Base-by-base conservation (phyloP, 1,140 invertebrate genomes). In the Macrobrachium nipponense region DNA sequence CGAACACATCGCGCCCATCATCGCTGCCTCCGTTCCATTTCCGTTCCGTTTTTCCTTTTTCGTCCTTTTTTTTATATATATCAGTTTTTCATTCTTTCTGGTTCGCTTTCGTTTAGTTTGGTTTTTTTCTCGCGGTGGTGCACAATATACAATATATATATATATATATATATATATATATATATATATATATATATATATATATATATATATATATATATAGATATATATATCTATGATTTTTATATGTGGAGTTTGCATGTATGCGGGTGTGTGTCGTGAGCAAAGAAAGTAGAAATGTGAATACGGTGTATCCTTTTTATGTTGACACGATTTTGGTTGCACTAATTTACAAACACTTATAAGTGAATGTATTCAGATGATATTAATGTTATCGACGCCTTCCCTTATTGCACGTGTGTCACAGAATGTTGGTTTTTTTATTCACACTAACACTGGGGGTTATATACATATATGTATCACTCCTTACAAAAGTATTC, bases 201-300 rank as follows among this genome's bases (percentile, higher is more conserved):
- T 77, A 36, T 77, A n/a, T 77, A 58, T 77, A 58, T 77, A 58
- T 77, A 58, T 77, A 58, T 77, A 58, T 77, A 58, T 77, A 58
- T 77, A 58, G 60, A 36, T 77, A 36, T 77, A 58, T 77, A 58
- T 77, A 58, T 77, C 8, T 77, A n/a, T 77, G 44, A n/a, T n/a
- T n/a, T n/a, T 51, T 5, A 27, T 77, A 51, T 77, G 75, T 77
- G n/a, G n/a, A n/a, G 43, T 77, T 14, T 80, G 27, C 62, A 20
- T 80, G 23, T 61, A 43, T 80, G 61, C 64, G 23, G 66, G n/a
- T 80, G 15, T 80, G 0, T 36, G 20, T 60, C 11, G n/a, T 18
- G 5, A 61, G 20, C 17, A 61, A 27, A 20, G 61, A 44, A 20
- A 17, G 23, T 77, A 20, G 11, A 20, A 43, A 58, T 77, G 18